Percentiles rank a stretch among this genome's conserved stretches.
Evolutionary conservation across 53 echinoderm and acorn worm genomes (phyloP).

Genomic region (Pentamera pediparva): DNA sequence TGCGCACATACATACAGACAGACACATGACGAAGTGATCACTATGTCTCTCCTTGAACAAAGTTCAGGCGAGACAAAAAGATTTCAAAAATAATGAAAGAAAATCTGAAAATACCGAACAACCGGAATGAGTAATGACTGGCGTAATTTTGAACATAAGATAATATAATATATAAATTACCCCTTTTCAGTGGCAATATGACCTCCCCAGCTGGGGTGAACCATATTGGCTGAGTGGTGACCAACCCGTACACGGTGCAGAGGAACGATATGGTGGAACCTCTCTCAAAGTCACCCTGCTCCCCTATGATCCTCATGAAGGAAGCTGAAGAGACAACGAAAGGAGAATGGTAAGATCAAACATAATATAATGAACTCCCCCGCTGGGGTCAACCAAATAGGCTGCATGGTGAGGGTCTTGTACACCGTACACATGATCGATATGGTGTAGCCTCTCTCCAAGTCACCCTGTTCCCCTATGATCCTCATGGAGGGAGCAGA

Average conservation of each 20-base stretch:
- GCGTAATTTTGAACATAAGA: too few species aligned
- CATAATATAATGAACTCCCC: conserved; percentile 42
- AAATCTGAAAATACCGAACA: too few species aligned
- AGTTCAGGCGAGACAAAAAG: too few species aligned
- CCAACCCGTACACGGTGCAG: conserved; percentile 41
- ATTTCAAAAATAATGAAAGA: too few species aligned
- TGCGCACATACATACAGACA: not conserved
- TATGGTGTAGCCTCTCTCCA: conserved; percentile 43
- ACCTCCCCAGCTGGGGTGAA: conserved; percentile 35
- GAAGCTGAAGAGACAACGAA: too few species aligned
- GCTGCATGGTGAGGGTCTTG: conserved; percentile 4
- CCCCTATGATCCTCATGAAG: conserved; percentile 39
- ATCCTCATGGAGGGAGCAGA: conserved; percentile 45
- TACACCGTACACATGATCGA: conserved; percentile 56
- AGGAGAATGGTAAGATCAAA: too few species aligned
- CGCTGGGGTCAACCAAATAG: conserved; percentile 51
- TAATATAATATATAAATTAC: too few species aligned
- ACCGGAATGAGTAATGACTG: too few species aligned
- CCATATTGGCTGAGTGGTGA: conserved; percentile 42
- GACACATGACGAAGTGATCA: too few species aligned
- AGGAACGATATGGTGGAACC: conserved; percentile 58
- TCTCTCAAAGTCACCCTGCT: conserved; percentile 16
- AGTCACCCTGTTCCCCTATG: conserved; percentile 22
- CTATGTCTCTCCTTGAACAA: too few species aligned
- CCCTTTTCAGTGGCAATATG: conserved; percentile 30